Base-by-base conservation (phyloP, 2,113 vertebrate species). In the Toxotes chatareus region DNA sequence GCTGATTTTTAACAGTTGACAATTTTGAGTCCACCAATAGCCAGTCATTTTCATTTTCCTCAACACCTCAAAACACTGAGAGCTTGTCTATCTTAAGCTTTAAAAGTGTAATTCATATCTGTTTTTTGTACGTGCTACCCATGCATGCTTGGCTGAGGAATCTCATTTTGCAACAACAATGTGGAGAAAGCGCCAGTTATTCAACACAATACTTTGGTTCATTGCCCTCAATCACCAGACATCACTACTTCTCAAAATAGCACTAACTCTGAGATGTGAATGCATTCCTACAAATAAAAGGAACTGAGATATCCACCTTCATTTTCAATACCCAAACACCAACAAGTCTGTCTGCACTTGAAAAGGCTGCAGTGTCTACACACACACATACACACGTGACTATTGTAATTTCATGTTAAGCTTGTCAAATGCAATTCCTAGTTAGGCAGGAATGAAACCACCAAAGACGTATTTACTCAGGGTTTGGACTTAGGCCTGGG, bases 91-190 rank as follows among this genome's bases (percentile, higher is more conserved):
- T 69, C 40, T 51, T 31, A 31, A 61, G 67, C 67, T 38, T 42
- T 82, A 56, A 68, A 49, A 47, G 27, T 47, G n/a, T 11, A 65
- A 80, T 84, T 80, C 79, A 13, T 38, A 46, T 77, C 11, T 66
- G 55, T 7, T 31, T 70, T 65, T 14, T 44, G 44, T 65, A 2
- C 51, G 44, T 1, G 9, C 13, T 66, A 60, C 38, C 62, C 88
- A 31, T 51, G 62, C 61, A 80, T 27, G 86, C 73, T 89, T 76
- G 70, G 76, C 82, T 87, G 84, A 59, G 87, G 40, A 88, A 87
- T 83, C 85, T 83, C 79, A 87, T 91, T 90, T 87, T 75, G 36
- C 38, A 12, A 68, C 51, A 72, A 70, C 64, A 89, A 77, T 89
- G 71, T 64, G 69, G 59, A 77, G 69, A 79, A 86, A 79, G 71